Evolutionary conservation across 2,888 invertebrate species (phyloP).

Genomic region (Teleogryllus oceanicus): DNA sequence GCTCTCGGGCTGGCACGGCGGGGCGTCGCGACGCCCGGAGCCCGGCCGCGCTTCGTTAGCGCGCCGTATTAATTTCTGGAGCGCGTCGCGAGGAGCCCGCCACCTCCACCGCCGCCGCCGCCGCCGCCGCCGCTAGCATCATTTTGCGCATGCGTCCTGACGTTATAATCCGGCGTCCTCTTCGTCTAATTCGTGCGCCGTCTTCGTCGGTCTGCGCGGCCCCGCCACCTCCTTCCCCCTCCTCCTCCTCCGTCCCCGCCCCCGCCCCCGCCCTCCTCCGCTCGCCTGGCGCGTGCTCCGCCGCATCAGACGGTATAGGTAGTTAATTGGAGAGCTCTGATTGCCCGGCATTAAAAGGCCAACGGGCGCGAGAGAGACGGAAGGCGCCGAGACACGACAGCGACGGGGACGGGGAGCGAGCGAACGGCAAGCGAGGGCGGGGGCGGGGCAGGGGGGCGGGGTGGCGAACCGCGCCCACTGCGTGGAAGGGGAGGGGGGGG

Average conservation of each 20-base stretch:
- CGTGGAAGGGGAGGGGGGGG: too few relatives aligned
- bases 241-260: neutral
- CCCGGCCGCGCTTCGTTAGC: neutral
- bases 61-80: slow-evolving; percentile 18
- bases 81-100: slow-evolving; percentile 1
- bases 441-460: too few relatives aligned
- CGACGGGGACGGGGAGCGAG: too few relatives aligned
- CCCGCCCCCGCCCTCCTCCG: too few relatives aligned
- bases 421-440: too few relatives aligned
- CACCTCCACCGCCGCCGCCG: neutral
- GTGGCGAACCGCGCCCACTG: too few relatives aligned
- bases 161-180: slow-evolving; percentile 3
- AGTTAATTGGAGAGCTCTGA: too few relatives aligned
- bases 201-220: neutral
- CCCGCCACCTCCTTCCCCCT: neutral
- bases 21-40: neutral
- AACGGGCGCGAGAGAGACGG: too few relatives aligned
- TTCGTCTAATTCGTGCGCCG: slow-evolving; percentile 4
- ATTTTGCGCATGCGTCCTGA: slow-evolving; percentile 1
- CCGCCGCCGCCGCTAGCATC: slow-evolving; percentile 6
- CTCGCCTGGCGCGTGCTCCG: too few relatives aligned
- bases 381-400: too few relatives aligned
- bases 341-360: too few relatives aligned
- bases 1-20: neutral
- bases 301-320: too few relatives aligned